Evolutionary conservation across 2,888 invertebrate species (phyloP).

Genomic region (Thera britannica): DNA sequence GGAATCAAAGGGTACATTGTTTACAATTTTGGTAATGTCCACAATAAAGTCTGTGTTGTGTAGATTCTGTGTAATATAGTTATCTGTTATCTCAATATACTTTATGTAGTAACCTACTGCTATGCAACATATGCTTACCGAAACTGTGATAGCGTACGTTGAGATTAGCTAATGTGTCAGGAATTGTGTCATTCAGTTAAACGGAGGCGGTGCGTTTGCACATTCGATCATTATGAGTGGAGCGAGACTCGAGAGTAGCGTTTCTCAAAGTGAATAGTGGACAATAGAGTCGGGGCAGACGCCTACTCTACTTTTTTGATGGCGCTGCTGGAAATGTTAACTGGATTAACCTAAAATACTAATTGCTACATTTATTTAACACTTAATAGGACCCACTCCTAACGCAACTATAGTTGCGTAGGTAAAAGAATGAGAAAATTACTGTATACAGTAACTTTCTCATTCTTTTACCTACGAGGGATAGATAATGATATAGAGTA

Average conservation of each 20-base stretch:
- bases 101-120: neutral
- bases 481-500: too few species aligned
- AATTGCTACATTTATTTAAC: neutral
- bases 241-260: conserved; percentile 65
- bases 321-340: conserved; percentile 21
- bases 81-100: neutral
- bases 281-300: conserved; percentile 61
- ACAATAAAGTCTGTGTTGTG: neutral
- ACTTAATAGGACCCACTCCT: neutral
- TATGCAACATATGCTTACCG: conserved; percentile 38
- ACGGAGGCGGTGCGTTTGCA: conserved; percentile 77
- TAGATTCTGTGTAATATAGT: neutral
- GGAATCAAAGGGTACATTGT: neutral
- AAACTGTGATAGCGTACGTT: conserved; percentile 66
- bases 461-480: too few species aligned
- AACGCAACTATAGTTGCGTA: neutral
- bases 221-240: conserved; percentile 66
- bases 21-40: too few species aligned
- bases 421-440: too few species aligned
- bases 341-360: conserved; percentile 17
- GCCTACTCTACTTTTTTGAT: conserved; percentile 54
- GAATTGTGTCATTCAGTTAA: conserved; percentile 80
- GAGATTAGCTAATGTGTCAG: conserved; percentile 76
- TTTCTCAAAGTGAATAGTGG: conserved; percentile 63
- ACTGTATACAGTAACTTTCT: too few species aligned